These are phyloP conservation scores for Stegophylla sp. DNA, from an alignment of 2,888 invertebrate species.

Conservation along the genomic window DNA sequence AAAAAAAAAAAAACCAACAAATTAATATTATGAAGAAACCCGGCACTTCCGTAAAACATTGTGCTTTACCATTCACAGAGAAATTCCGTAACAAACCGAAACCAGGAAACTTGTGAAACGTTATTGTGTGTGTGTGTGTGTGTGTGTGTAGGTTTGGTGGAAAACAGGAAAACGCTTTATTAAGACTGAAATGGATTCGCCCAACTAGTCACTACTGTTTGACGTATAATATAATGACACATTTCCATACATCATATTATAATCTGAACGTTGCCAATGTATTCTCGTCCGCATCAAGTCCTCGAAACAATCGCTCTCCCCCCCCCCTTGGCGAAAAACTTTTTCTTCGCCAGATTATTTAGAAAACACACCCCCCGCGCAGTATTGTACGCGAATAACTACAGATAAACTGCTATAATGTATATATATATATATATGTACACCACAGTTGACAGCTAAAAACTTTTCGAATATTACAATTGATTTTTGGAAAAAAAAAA, in stretches of 20 bases:
- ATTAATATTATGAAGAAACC: conserved; percentile 13
- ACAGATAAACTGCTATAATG: neutral
- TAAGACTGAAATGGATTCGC: conserved; percentile 36
- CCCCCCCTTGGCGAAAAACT: conserved; percentile 20
- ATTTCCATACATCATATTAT: conserved; percentile 41
- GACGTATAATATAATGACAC: conserved; percentile 41
- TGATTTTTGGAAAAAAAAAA: neutral
- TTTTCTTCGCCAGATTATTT: neutral
- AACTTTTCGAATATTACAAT: neutral
- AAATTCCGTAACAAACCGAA: too few species aligned
- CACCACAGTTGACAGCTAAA: conserved; percentile 1
- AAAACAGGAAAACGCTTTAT: conserved; percentile 37
- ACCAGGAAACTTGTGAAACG: conserved; percentile 21
- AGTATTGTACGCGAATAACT: neutral
- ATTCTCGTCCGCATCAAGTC: neutral
- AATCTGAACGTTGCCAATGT: conserved; percentile 15
- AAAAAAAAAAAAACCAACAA: conserved; percentile 27
- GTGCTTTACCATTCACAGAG: too few species aligned
- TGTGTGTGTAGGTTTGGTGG: neutral
- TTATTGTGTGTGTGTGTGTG: neutral
- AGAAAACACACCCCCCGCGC: too few species aligned
- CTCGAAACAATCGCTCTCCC: conserved; percentile 2
- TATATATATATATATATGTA: too few species aligned
- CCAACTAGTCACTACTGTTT: neutral
- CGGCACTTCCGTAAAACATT: neutral